These are phyloP conservation scores for Leptodactylus fallax DNA, from an alignment of 2,797 vertebrate species.

Conservation along the genomic window DNA sequence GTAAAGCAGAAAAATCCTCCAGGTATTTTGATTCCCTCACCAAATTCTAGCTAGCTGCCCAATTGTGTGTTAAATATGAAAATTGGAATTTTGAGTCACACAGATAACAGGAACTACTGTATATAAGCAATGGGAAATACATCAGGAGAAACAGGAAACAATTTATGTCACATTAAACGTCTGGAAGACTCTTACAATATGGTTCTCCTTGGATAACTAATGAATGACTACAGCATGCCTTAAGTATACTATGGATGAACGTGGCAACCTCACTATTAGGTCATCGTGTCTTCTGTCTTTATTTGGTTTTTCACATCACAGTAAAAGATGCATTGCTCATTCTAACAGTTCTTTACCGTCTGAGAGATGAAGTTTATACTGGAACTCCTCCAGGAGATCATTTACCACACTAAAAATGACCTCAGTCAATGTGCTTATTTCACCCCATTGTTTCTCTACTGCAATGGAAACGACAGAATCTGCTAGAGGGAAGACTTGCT, in stretches of 20 bases:
- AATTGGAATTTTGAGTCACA: background rate
- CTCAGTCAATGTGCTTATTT: conserved; percentile 53
- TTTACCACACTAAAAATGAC: conserved; percentile 52
- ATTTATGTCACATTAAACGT: background rate
- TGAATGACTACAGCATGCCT: conserved; percentile 23
- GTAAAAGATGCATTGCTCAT: conserved; percentile 40
- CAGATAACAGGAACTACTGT: background rate
- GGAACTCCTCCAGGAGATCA: conserved; percentile 45
- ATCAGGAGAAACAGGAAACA: background rate
- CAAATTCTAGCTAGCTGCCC: background rate
- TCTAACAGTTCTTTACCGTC: conserved; percentile 38
- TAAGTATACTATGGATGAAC: conserved; percentile 4
- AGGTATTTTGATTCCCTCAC: background rate
- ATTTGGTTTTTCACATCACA: conserved; percentile 7
- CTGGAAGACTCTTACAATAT: background rate
- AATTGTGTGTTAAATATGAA: background rate
- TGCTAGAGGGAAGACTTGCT: conserved; percentile 33
- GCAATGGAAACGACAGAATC: conserved; percentile 44
- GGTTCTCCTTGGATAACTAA: conserved; percentile 5
- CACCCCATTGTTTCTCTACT: conserved; percentile 44
- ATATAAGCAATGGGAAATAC: background rate
- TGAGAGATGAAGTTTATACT: conserved; percentile 38
- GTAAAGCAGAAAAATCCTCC: too few relatives aligned
- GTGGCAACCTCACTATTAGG: conserved; percentile 40
- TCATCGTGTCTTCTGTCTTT: conserved; percentile 29